A percentile compares a stretch with the other conserved stretches of the same genome.
These are phyloP conservation scores for Spheniscus mendiculus DNA, from an alignment of 2,113 vertebrate species.

Conservation along the genomic window DNA sequence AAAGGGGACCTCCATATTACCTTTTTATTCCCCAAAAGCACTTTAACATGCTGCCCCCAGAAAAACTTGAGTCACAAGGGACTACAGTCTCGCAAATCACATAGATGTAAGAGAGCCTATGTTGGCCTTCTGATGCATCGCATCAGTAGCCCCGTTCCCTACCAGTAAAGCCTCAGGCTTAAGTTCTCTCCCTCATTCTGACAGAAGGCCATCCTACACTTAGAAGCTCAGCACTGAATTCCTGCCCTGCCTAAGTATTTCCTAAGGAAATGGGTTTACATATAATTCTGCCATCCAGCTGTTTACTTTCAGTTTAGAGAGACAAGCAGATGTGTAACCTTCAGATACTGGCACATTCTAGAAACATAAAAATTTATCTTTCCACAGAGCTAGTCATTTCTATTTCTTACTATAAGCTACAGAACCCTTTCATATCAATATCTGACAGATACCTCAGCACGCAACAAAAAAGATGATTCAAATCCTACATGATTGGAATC, in stretches of 20 bases:
- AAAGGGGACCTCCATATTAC: background rate
- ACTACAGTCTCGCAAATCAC: background rate
- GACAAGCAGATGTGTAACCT: background rate
- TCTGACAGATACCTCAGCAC: background rate
- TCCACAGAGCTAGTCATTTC: background rate
- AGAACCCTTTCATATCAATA: background rate
- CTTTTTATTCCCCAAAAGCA: background rate
- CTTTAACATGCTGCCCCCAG: background rate
- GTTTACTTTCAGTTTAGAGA: background rate
- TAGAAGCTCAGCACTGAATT: background rate
- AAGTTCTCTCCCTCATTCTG: background rate
- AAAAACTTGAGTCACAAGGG: background rate
- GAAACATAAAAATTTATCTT: background rate
- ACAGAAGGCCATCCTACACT: background rate
- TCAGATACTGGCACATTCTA: background rate
- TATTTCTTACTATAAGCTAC: background rate
- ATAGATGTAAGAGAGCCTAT: accelerated
- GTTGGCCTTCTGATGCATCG: accelerated
- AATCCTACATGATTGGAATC: background rate
- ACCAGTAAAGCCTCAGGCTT: background rate
- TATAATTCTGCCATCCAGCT: background rate
- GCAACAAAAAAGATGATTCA: background rate
- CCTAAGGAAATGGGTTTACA: background rate
- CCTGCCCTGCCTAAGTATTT: background rate
- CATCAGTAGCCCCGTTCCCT: background rate